Percentiles rank a stretch among this genome's conserved stretches.
phyloP scores from a whole-genome alignment of 2,888 invertebrate genomes.

The Podotricha telesiphe region DNA sequence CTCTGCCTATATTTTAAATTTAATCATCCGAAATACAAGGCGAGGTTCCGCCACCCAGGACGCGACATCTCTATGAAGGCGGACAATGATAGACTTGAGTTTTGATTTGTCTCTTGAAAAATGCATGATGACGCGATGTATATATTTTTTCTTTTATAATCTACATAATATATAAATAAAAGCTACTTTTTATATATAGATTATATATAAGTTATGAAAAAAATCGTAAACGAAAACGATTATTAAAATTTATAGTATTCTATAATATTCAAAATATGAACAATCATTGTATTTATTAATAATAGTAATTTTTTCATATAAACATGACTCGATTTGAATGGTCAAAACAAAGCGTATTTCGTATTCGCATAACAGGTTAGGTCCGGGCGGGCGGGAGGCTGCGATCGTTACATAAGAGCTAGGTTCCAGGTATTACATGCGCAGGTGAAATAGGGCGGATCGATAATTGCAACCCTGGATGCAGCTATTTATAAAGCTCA shows the following conservation, averaged over 20 bases:
- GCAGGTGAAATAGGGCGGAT: constrained; percentile 33
- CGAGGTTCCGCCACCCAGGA: background rate
- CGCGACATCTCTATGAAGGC: background rate
- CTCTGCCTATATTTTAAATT: constrained; percentile 9
- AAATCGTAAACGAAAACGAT: too few relatives aligned
- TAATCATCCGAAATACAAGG: background rate
- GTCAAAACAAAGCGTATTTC: background rate
- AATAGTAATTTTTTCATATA: too few relatives aligned
- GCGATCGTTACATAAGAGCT: constrained; percentile 15
- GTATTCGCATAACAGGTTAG: background rate
- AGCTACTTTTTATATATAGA: too few relatives aligned
- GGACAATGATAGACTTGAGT: background rate
- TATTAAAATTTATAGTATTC: too few relatives aligned
- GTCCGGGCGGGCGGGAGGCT: background rate
- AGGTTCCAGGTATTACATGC: constrained; percentile 28
- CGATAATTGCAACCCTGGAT: constrained; percentile 36
- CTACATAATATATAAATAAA: too few relatives aligned
- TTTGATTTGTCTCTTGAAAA: too few relatives aligned
- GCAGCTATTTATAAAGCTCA: constrained; percentile 34
- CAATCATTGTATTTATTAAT: too few relatives aligned
- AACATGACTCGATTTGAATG: background rate
- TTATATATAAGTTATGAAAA: too few relatives aligned
- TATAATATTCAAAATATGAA: too few relatives aligned
- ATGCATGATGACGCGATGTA: too few relatives aligned
- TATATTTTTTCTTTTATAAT: too few relatives aligned